Evolutionary conservation across 2,797 vertebrate genomes (phyloP).

Genomic region (Anniella stebbinsi): DNA sequence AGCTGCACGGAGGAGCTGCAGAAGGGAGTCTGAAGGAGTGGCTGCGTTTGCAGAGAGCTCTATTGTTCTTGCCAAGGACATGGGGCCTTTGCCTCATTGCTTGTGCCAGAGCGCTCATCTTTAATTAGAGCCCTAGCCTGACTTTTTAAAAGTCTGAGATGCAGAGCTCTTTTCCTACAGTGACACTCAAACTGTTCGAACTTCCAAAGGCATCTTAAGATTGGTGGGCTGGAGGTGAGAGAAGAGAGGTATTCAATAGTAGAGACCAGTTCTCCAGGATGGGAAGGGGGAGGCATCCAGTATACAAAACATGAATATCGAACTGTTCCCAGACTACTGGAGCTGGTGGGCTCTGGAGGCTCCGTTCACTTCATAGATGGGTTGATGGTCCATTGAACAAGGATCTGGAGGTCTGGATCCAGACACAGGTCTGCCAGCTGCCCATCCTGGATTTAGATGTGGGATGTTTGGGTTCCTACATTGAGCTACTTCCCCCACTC

Average conservation of each 20-base stretch:
- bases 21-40: background rate
- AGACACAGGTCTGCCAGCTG: background rate
- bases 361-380: background rate
- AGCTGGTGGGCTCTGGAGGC: background rate
- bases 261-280: background rate
- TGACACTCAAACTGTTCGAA: background rate
- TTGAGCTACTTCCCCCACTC: background rate
- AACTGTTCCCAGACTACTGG: background rate
- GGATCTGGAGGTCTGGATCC: background rate
- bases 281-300: background rate
- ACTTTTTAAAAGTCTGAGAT: background rate
- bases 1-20: background rate
- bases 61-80: background rate
- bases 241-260: no score
- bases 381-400: no score
- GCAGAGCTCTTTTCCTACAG: background rate
- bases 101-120: background rate
- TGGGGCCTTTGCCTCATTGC: background rate
- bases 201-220: background rate
- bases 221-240: background rate
- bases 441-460: background rate
- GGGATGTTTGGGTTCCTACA: background rate
- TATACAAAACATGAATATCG: background rate
- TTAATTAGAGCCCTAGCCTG: slow-evolving; percentile 11
- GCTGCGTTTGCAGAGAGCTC: accelerated